Evolutionary conservation across 2,113 vertebrate species (phyloP).

Genomic region (Terrapene triunguis): DNA sequence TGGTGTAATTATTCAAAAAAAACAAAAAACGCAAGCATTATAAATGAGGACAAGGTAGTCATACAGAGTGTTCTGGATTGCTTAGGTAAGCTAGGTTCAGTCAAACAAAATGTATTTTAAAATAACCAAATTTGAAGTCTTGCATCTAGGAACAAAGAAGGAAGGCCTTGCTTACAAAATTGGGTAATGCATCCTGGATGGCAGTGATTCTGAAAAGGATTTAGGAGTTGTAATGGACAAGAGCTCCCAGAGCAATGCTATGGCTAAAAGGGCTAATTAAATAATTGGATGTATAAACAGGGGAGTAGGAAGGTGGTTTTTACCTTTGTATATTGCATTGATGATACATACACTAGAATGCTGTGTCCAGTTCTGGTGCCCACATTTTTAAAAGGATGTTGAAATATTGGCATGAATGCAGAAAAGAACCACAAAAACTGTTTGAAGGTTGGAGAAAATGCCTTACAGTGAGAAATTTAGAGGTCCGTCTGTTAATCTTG

Average conservation of each 20-base stretch:
- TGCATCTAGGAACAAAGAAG: neutral
- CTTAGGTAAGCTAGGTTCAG: neutral
- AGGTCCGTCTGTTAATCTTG: neutral
- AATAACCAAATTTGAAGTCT: neutral
- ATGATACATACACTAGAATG: neutral
- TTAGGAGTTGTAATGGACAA: neutral
- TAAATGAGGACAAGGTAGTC: neutral
- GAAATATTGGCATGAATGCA: neutral
- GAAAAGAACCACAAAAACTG: neutral
- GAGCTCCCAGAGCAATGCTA: neutral
- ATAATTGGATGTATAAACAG: neutral
- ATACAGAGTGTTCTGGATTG: neutral
- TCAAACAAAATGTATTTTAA: neutral
- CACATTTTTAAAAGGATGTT: neutral
- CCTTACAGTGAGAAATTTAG: neutral
- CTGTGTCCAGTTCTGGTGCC: neutral
- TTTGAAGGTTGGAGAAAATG: neutral
- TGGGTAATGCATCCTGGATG: neutral
- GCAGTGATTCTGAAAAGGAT: neutral
- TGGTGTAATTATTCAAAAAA: neutral
- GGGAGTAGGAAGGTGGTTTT: neutral
- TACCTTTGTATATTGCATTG: neutral
- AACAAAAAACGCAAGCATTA: neutral
- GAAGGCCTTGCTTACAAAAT: neutral
- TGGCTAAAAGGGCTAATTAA: neutral